Percentiles rank a stretch among this genome's conserved stretches.
Conservation (phyloP, 2,888 invertebrate species). For the Tillus elongatus region DNA sequence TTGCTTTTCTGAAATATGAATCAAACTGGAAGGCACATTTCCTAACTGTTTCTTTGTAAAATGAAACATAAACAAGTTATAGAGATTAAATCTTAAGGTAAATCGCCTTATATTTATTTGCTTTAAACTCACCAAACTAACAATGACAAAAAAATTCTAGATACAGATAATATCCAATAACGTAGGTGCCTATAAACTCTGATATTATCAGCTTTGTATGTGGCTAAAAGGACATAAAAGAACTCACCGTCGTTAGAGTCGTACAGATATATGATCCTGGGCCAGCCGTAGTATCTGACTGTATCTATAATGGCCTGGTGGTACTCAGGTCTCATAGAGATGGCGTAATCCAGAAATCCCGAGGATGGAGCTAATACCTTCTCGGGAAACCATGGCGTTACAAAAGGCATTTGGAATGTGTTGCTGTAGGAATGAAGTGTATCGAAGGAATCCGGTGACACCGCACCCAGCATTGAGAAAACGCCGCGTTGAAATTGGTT, state of each 20-base stretch:
- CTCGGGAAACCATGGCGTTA: constrained; percentile 90
- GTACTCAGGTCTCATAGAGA: constrained; percentile 92
- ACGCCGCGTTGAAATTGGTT: constrained; percentile 84
- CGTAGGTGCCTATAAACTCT: no score
- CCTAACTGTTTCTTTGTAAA: no score
- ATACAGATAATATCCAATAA: no score
- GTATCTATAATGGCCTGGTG: constrained; percentile 92
- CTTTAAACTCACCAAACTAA: no score
- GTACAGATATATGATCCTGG: constrained; percentile 80
- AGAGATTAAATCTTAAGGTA: no score
- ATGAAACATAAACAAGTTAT: no score
- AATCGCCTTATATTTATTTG: no score
- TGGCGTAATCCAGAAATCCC: constrained; percentile 81
- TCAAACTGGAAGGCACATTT: no score
- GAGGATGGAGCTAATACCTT: constrained; percentile 84
- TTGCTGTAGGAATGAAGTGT: constrained; percentile 89
- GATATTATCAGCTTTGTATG: no score
- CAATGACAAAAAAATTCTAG: no score
- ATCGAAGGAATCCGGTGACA: constrained; percentile 89
- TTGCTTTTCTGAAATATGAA: no score
- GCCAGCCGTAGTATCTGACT: constrained; percentile 86
- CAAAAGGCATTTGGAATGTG: constrained; percentile 91
- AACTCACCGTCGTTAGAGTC: constrained; percentile 83
- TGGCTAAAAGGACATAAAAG: no score
- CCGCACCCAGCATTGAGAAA: constrained; percentile 82